A percentile compares a stretch with the other conserved stretches of the same genome.
These are phyloP conservation scores for Stercorarius parasiticus DNA, from an alignment of 2,113 vertebrate genomes.

Conservation along the genomic window DNA sequence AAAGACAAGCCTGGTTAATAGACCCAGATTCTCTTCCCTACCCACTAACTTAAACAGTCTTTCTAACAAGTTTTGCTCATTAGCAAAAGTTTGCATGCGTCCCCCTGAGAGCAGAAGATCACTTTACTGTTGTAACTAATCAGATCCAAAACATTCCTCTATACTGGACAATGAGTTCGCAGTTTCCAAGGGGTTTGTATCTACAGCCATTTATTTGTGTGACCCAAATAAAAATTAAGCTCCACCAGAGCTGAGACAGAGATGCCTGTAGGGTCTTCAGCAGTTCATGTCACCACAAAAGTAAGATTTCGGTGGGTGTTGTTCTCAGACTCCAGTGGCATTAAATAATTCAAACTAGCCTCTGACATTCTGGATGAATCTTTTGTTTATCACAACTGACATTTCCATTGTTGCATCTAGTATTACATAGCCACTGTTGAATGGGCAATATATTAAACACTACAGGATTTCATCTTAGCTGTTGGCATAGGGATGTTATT, in stretches of 20 bases:
- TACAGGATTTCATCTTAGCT: constrained; percentile 51
- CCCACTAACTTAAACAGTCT: background rate
- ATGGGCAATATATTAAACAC: constrained; percentile 60
- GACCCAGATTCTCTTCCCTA: background rate
- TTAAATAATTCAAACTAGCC: constrained; percentile 59
- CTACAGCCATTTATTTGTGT: background rate
- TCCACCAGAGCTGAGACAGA: constrained; percentile 15
- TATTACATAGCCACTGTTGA: constrained; percentile 53
- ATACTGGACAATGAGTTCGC: background rate
- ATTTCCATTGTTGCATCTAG: constrained; percentile 53
- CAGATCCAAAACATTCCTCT: constrained; percentile 4
- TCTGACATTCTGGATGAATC: constrained; percentile 50
- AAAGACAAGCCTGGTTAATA: background rate
- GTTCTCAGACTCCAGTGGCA: constrained; percentile 33
- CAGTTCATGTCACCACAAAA: constrained; percentile 51
- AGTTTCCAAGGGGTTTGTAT: background rate
- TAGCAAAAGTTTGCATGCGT: background rate
- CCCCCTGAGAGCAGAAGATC: background rate
- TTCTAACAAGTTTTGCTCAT: background rate
- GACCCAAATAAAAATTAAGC: constrained; percentile 53
- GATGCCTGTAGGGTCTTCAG: background rate
- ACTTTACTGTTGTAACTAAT: background rate
- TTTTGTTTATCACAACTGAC: constrained; percentile 66
- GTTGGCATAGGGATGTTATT: constrained; percentile 52
- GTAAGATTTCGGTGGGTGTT: constrained; percentile 46